phyloP scores from a whole-genome alignment of 2,888 invertebrate genomes.

The Drosophila planitibia region DNA sequence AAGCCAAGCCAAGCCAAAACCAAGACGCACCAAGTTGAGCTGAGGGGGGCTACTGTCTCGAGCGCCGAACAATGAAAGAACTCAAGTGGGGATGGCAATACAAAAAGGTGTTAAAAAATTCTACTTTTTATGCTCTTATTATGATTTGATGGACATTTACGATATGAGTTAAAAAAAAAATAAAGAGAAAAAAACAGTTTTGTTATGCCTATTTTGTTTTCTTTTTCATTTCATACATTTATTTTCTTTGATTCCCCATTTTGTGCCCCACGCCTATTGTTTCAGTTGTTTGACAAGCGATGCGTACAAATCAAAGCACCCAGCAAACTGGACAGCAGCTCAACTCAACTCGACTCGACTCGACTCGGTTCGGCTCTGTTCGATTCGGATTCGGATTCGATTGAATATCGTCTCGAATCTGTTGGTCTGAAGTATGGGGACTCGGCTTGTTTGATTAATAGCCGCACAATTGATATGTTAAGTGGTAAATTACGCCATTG shows the following conservation, averaged over 20 bases:
- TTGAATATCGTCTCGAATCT: constrained; percentile 28
- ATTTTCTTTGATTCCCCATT: constrained; percentile 26
- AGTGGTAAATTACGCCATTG: constrained; percentile 81
- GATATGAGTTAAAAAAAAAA: constrained; percentile 51
- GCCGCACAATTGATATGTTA: constrained; percentile 80
- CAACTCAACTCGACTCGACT: background rate
- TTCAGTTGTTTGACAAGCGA: constrained; percentile 78
- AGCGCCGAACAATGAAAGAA: constrained; percentile 45
- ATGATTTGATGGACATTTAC: constrained; percentile 78
- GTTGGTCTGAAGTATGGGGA: constrained; percentile 29
- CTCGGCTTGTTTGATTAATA: constrained; percentile 76
- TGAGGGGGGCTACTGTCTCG: constrained; percentile 62
- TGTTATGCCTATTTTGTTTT: constrained; percentile 34
- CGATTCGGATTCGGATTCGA: constrained; percentile 6
- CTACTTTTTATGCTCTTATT: constrained; percentile 79
- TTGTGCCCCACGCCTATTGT: constrained; percentile 49
- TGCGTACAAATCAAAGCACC: constrained; percentile 81
- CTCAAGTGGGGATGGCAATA: constrained; percentile 64
- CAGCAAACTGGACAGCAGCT: constrained; percentile 34
- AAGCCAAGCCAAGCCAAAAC: background rate
- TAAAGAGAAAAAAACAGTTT: constrained; percentile 25
- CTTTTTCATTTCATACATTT: constrained; percentile 11
- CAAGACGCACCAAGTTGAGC: background rate
- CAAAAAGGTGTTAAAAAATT: constrained; percentile 79
- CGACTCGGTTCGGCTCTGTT: background rate